A percentile compares a stretch with the other conserved stretches of the same genome.
Conservation (phyloP, 2,888 invertebrate genomes). For the Cosmopolites sordidus region DNA sequence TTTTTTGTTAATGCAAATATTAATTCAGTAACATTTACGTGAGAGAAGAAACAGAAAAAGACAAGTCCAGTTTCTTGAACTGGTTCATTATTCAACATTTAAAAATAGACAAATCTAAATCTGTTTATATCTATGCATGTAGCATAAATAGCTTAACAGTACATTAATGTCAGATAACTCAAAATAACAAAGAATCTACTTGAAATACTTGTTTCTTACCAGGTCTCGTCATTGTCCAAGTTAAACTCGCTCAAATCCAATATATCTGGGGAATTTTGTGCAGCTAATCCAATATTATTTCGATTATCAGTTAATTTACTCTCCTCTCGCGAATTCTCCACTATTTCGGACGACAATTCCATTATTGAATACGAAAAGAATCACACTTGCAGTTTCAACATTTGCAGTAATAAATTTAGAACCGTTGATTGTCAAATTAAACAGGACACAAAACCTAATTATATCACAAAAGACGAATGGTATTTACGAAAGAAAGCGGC, state of each 20-base stretch:
- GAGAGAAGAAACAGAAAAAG: too few species aligned
- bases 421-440: not conserved
- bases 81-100: not conserved
- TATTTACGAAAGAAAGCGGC: not conserved
- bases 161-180: not conserved
- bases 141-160: not conserved
- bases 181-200: not conserved
- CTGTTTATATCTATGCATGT: constrained; percentile 2
- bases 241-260: constrained; percentile 1
- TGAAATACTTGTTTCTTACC: constrained; percentile 4
- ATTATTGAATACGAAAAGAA: not conserved
- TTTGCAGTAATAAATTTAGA: not conserved
- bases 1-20: too few species aligned
- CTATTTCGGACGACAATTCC: not conserved
- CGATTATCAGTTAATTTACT: not conserved
- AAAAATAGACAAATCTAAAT: not conserved
- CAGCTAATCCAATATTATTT: not conserved
- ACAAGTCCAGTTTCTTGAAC: not conserved
- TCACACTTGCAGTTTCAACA: not conserved
- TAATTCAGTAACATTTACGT: too few species aligned
- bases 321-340: not conserved
- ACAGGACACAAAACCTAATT: not conserved
- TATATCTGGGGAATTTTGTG: constrained; percentile 4
- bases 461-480: not conserved
- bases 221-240: constrained; percentile 6